Conservation (phyloP, 1,140 invertebrate species). For the Wasmannia auropunctata region DNA sequence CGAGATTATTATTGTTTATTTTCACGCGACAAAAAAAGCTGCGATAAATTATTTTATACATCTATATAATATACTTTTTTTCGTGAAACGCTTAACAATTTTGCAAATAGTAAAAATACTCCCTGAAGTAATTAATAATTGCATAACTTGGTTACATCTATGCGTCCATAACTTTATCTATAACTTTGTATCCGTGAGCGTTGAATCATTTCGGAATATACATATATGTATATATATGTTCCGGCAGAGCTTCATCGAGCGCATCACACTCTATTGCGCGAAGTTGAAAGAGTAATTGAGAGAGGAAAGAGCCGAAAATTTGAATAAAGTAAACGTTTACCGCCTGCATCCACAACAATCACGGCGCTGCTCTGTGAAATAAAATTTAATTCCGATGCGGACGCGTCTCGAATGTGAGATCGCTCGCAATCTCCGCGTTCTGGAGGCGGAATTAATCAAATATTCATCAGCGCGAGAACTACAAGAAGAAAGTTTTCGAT, state of each 20-base stretch:
- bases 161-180: too few species aligned
- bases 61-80: background rate
- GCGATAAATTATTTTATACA: background rate
- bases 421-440: slow-evolving; percentile 33
- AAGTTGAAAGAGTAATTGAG: slow-evolving; percentile 31
- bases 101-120: background rate
- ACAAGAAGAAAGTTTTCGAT: slow-evolving; percentile 47
- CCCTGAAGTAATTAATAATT: background rate
- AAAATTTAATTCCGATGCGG: slow-evolving; percentile 35
- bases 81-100: background rate
- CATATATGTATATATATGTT: background rate
- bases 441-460: slow-evolving; percentile 45
- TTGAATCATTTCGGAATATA: background rate
- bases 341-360: slow-evolving; percentile 25
- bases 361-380: slow-evolving; percentile 28
- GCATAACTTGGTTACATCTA: too few species aligned
- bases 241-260: background rate
- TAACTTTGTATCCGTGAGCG: background rate
- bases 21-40: background rate
- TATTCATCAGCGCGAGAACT: slow-evolving; percentile 41
- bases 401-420: slow-evolving; percentile 44
- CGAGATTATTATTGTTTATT: background rate
- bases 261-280: background rate
- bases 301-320: background rate
- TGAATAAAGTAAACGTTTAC: slow-evolving; percentile 34